Evolutionary conservation across 2,797 vertebrate genomes (phyloP).

Genomic region (Pangasius macronema): DNA sequence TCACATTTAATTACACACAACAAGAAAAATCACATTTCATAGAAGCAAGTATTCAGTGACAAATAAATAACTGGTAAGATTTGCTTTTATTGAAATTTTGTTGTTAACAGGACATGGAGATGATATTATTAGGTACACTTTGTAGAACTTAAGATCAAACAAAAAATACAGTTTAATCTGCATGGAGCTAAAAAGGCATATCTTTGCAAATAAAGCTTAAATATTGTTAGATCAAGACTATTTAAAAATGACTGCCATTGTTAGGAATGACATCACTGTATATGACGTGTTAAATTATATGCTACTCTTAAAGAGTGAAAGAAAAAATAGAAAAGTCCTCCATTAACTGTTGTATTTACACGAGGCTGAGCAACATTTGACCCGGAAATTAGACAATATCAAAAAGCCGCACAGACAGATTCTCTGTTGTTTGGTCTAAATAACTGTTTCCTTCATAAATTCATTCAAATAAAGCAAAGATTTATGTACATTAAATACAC

Average conservation of each 20-base stretch:
- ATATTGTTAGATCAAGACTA: slow-evolving; percentile 61
- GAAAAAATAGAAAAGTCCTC: slow-evolving; percentile 50
- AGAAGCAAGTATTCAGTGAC: neutral
- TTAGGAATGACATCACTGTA: slow-evolving; percentile 57
- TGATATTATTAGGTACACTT: slow-evolving; percentile 67
- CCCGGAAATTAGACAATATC: slow-evolving; percentile 60
- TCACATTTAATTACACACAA: slow-evolving; percentile 1
- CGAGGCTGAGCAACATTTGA: slow-evolving; percentile 52
- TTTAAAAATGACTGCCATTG: slow-evolving; percentile 61
- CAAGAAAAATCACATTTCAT: neutral
- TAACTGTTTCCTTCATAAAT: slow-evolving; percentile 60
- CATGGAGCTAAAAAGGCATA: slow-evolving; percentile 50
- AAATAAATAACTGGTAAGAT: slow-evolving; percentile 10
- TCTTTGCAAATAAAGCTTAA: slow-evolving; percentile 59
- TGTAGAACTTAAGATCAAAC: slow-evolving; percentile 68
- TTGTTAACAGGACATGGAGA: slow-evolving; percentile 74
- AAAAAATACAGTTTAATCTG: neutral
- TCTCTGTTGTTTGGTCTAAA: slow-evolving; percentile 56
- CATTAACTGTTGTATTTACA: slow-evolving; percentile 69
- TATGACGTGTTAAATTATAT: slow-evolving; percentile 64
- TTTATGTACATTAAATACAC: slow-evolving; percentile 69
- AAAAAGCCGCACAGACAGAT: slow-evolving; percentile 57
- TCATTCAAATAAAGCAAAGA: slow-evolving; percentile 66
- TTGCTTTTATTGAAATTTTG: slow-evolving; percentile 77
- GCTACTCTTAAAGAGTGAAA: slow-evolving; percentile 61